Evolutionary conservation across 2,113 vertebrate species (phyloP).

Genomic region (Chloropsis cyanopogon): DNA sequence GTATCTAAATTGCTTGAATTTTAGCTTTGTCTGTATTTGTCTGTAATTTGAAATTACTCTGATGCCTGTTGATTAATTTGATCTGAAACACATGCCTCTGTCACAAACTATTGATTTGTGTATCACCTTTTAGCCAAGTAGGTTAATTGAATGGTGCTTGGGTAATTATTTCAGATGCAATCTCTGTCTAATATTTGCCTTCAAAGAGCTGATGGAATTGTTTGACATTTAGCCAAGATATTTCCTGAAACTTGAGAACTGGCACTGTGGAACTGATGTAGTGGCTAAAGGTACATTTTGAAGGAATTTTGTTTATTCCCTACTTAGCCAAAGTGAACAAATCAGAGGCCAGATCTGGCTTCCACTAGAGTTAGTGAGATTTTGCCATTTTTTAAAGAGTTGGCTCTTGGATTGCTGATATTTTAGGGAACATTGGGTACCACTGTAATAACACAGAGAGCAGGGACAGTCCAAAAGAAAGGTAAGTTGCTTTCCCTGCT

Average conservation of each 20-base stretch:
- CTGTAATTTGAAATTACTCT: conserved; percentile 6
- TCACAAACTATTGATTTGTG: conserved; percentile 34
- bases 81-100: neutral
- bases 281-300: neutral
- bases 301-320: neutral
- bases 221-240: conserved; percentile 13
- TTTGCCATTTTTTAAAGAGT: neutral
- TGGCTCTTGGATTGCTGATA: neutral
- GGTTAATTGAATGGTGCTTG: conserved; percentile 37
- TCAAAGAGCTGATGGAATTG: conserved; percentile 19
- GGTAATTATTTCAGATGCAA: neutral
- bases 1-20: neutral
- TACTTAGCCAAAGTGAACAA: neutral
- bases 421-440: neutral
- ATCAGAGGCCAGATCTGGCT: neutral
- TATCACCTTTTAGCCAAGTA: conserved; percentile 21
- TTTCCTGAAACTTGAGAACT: neutral
- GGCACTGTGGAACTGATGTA: neutral
- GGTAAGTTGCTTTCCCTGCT: neutral
- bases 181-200: conserved; percentile 7
- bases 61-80: conserved; percentile 17
- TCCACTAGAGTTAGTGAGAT: neutral
- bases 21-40: neutral
- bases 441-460: neutral
- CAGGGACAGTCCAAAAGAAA: neutral